Conservation (phyloP, 2,113 vertebrate species). For the Hiodon alosoides region DNA sequence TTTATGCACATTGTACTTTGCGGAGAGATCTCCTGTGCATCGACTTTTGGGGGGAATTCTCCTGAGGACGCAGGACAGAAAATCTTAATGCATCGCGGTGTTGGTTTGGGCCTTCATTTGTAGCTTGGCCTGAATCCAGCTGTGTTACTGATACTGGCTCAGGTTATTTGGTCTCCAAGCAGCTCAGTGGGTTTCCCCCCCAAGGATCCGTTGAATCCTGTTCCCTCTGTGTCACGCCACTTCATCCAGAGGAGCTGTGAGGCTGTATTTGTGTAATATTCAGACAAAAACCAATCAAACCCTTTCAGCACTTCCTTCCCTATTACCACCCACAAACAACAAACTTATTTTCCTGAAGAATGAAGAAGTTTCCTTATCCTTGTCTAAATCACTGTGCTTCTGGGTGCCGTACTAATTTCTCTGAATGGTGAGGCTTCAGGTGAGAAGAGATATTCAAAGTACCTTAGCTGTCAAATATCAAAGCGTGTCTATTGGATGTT, state of each 20-base stretch:
- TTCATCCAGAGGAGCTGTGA: neutral
- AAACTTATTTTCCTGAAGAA: no score
- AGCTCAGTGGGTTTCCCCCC: conserved; percentile 38
- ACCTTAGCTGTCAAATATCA: no score
- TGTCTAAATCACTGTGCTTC: no score
- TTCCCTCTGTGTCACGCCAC: conserved; percentile 1
- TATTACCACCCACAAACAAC: no score
- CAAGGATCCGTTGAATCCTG: conserved; percentile 35
- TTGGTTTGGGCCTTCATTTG: conserved; percentile 52
- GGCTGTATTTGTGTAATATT: no score
- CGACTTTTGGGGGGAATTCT: conserved; percentile 9
- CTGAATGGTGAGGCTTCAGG: no score
- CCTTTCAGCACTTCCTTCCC: no score
- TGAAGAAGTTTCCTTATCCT: no score
- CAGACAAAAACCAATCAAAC: no score
- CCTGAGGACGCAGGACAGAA: conserved; percentile 53
- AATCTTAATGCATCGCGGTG: conserved; percentile 48
- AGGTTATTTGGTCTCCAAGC: conserved; percentile 36
- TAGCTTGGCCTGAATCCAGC: conserved; percentile 30
- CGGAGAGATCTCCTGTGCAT: conserved; percentile 41
- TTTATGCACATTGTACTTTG: conserved; percentile 51
- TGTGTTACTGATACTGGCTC: conserved; percentile 40
- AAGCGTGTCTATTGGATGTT: no score
- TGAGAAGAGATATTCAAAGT: no score
- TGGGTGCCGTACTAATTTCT: no score